Evolutionary conservation across 2,113 vertebrate genomes (phyloP).

Genomic region (Anser cygnoides): DNA sequence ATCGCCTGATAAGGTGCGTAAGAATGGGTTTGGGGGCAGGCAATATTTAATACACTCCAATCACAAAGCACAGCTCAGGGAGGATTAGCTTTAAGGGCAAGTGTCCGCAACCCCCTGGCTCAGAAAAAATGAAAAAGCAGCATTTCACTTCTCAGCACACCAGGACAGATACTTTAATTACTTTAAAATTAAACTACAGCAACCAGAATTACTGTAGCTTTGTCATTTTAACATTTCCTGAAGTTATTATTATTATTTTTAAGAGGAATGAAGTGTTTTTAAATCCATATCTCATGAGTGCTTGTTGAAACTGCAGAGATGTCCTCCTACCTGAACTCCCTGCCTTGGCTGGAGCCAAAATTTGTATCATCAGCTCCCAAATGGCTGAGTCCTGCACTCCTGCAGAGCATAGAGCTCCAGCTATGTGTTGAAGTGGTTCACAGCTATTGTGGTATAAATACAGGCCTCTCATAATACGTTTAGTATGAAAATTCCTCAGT

Average conservation of each 20-base stretch:
- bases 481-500: background rate
- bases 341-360: background rate
- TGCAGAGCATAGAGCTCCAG: background rate
- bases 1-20: background rate
- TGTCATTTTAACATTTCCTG: background rate
- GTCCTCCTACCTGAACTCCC: background rate
- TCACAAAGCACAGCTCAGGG: background rate
- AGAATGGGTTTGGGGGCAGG: background rate
- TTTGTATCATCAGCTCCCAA: background rate
- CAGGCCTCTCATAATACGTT: background rate
- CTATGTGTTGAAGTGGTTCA: fast-evolving
- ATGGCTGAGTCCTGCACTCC: background rate
- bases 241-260: background rate
- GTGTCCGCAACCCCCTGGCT: background rate
- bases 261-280: background rate
- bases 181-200: background rate
- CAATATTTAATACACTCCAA: background rate
- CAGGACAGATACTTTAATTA: background rate
- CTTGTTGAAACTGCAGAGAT: background rate
- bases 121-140: background rate
- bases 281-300: background rate
- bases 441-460: background rate
- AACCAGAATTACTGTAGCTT: background rate
- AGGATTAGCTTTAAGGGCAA: background rate
- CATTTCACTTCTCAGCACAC: background rate